These are phyloP conservation scores for Montipora capricornis DNA, from an alignment of 64 coral and sea anemone species.

Conservation along the genomic window DNA sequence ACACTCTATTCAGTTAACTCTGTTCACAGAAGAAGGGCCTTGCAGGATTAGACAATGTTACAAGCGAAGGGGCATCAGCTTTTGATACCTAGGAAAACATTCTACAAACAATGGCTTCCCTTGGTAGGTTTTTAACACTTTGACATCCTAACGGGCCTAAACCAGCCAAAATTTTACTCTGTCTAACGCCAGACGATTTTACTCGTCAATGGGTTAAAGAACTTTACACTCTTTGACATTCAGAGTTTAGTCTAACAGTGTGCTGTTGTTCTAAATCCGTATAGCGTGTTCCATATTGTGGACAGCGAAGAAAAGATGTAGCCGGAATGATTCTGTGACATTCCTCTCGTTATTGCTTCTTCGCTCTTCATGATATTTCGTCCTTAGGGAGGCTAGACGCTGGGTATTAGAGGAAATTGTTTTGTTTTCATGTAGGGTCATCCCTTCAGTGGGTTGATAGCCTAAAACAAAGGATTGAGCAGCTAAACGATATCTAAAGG, in stretches of 20 bases:
- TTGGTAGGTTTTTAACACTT: background rate
- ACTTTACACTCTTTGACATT: background rate
- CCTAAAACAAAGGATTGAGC: conserved; percentile 16
- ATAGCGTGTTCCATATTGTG: background rate
- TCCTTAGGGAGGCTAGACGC: background rate
- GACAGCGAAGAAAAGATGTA: background rate
- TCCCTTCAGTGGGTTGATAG: conserved; percentile 45
- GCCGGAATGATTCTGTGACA: background rate
- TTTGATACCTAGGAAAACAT: conserved; percentile 61
- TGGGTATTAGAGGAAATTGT: background rate
- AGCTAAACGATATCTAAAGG: conserved; percentile 52
- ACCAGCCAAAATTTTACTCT: too few relatives aligned
- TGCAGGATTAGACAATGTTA: conserved; percentile 52
- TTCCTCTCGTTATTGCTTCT: background rate
- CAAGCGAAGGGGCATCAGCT: conserved; percentile 61
- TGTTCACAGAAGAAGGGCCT: conserved; percentile 66
- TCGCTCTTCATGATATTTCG: background rate
- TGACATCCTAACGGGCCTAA: too few relatives aligned
- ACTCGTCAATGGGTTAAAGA: background rate
- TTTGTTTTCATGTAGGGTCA: conserved; percentile 20
- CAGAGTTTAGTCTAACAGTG: background rate
- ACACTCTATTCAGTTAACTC: too few relatives aligned
- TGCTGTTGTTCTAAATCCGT: background rate
- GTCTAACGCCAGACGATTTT: too few relatives aligned
- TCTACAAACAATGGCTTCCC: conserved; percentile 1